Base-by-base conservation (phyloP, 2,797 vertebrate genomes). In the Sebastes hubbsi region DNA sequence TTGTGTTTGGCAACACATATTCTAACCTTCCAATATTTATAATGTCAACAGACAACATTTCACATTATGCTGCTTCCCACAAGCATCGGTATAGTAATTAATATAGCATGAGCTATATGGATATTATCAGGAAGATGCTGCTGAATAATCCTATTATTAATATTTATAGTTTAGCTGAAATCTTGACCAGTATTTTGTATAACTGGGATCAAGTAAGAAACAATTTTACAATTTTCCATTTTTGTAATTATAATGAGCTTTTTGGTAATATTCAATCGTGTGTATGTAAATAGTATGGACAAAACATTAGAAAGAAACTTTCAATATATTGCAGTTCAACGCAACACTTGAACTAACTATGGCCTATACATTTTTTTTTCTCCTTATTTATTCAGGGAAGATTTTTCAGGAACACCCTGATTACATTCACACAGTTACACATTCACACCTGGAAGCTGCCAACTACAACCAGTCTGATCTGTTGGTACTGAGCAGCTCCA, bases 1-100 rank as follows among this genome's bases (percentile, higher is more conserved):
- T 75, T 55, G 70, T 84, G 55, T 87, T 81, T 82, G 80, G 65
- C 72, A 64, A 76, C 65, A 75, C 62, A 75, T 72, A 70, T 46
- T 66, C 12, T 59, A 77, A 77, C 59, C 60, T 85, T 85, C 68
- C 56, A 55, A 46, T 74, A 67, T 71, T 65, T 7, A 63, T 65
- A 46, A 78, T 75, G 76, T 87, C 72, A 75, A 42, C 22, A 74
- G 77, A 79, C 38, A 74, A 22, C 11, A 72, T 36, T 72, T 65
- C 27, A 65, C 16, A 67, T 84, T 42, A 38, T 61, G 68, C 32
- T 9, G n/a, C 59, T 84, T 70, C 36, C 54, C 55, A 75, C n/a
- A 63, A 61, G 16, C 24, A 54, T 32, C 1, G 0, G 24, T 22
- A 25, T 58, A 80, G 9, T 68, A 68, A 77, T 83, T 76, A 16